Conservation (phyloP, 1,140 invertebrate species). For the Caenorhabditis elegans region WBcel235 BX284605.5:9464001-9464500, state of each 20-base stretch:
- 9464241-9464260: constrained; percentile 18
- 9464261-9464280: background rate
- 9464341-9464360: background rate
- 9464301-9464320: background rate
- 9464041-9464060: background rate
- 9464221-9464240: background rate
- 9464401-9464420: background rate
- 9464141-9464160: background rate
- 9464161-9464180: constrained; percentile 13
- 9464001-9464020: background rate
- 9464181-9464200: constrained; percentile 7
- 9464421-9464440: background rate
- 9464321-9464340: constrained; percentile 13
- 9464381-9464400: background rate
- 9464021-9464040: background rate
- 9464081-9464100: background rate
- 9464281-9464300: background rate
- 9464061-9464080: background rate
- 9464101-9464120: background rate
- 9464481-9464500: too few species aligned
- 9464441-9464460: background rate
- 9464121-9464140: background rate
- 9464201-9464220: background rate
- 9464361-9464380: constrained; percentile 2
- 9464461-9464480: too few species aligned